A percentile compares a stretch with the other conserved stretches of the same genome.
Evolutionary conservation across 2,888 invertebrate genomes (phyloP).

Genomic region (Melinaea marsaeus): DNA sequence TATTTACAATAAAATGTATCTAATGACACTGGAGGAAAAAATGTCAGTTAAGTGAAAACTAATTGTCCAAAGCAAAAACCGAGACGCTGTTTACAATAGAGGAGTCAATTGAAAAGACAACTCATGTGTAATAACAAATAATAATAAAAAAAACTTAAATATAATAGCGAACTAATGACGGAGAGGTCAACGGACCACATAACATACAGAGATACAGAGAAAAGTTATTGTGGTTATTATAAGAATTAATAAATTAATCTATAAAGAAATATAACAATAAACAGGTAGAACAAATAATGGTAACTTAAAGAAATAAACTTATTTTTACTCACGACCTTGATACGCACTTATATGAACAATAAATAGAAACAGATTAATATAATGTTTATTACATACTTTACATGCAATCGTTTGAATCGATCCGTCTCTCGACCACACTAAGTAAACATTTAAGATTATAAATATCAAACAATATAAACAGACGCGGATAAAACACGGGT

Average conservation of each 20-base stretch:
- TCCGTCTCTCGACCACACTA: neutral
- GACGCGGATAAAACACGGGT: conserved; percentile 1
- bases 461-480: conserved; percentile 4
- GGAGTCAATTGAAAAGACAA: conserved; percentile 9
- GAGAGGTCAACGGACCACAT: neutral
- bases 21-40: neutral
- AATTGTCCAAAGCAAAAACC: conserved; percentile 2
- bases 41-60: conserved; percentile 3
- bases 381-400: too few relatives aligned
- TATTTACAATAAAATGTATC: neutral
- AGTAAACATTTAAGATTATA: neutral
- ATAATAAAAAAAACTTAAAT: conserved; percentile 17
- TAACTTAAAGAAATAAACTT: too few relatives aligned
- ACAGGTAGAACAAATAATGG: too few relatives aligned
- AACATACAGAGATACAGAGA: neutral
- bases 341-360: too few relatives aligned
- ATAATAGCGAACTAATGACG: conserved; percentile 17
- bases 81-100: neutral
- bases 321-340: too few relatives aligned
- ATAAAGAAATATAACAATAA: too few relatives aligned
- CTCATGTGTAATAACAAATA: conserved; percentile 15
- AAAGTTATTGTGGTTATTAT: too few relatives aligned
- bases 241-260: too few relatives aligned
- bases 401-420: too few relatives aligned
- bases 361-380: too few relatives aligned